Evolutionary conservation across 2,888 invertebrate genomes (phyloP), one percentile per base, ranked within the genome.

Genomic region (Isoperla grammatica): DNA sequence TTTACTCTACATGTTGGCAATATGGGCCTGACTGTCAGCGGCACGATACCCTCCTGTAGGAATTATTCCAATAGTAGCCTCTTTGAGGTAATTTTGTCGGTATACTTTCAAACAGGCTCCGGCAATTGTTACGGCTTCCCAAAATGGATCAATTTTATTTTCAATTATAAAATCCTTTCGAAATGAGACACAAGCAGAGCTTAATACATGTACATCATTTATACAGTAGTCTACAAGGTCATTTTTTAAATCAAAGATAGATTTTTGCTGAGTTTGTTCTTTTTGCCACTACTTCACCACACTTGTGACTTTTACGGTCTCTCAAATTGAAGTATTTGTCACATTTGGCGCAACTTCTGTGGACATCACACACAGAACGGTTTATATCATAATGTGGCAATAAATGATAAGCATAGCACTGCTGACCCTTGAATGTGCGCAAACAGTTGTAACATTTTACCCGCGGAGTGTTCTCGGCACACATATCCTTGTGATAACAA

Each of bases 41-140:
- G 20, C 37, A 12, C 50, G 4, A 39, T 64, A 64, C 1, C 64
- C 64, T 2, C 55, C 35, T 1, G 17, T 13, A 1, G 62, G 62
- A 0, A 60, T 60, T 5, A 62, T 45, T 5, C 43, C 62, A 22
- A 64, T 49, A 4, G 40, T 55, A 1, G 57, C 11, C 13, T 15
- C 9, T 20, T 15, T 3, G 11, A 62, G 49, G 19, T 56, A 49
- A 20, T 37, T 42, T 11, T 45, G 20, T 5, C 55, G 39, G 35
- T 62, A 60, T 17, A 59, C 20, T 40, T 56, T 49, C 12, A 57
- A 20, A 12, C 61, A 54, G 17, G 58, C 54, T 1, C 55, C 39
- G 0, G 64, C 64, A 19, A 64, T 46, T 6, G 62, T 62, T 45
- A 29, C 11, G 43, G 43, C 29, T 29, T 39, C 46, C 9, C 15